phyloP scores from a whole-genome alignment of 2,888 invertebrate species.

The Ochropacha duplaris region DNA sequence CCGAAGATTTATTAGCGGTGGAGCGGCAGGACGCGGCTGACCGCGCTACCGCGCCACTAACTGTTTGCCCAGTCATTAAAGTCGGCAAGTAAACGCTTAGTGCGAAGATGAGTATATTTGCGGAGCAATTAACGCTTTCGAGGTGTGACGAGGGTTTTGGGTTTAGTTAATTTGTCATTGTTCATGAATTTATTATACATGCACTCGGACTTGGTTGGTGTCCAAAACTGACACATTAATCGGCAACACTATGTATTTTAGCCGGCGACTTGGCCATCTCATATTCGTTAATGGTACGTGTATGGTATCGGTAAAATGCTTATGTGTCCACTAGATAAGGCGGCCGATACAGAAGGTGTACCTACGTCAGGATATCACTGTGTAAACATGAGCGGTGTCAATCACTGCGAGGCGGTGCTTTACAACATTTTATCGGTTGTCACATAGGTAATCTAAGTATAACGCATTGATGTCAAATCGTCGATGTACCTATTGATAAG shows the following conservation, averaged over 20 bases:
- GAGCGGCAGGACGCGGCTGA: constrained; percentile 62
- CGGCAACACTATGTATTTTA: constrained; percentile 23
- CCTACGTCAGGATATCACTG: constrained; percentile 66
- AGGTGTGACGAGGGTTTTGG: constrained; percentile 76
- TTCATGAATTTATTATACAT: constrained; percentile 55
- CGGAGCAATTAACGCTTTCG: constrained; percentile 77
- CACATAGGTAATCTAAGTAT: constrained; percentile 77
- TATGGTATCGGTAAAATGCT: constrained; percentile 50
- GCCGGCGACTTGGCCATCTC: constrained; percentile 38
- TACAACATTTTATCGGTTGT: constrained; percentile 79
- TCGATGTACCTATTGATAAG: constrained; percentile 75
- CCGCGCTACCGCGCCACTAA: constrained; percentile 55
- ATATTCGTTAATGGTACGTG: constrained; percentile 38
- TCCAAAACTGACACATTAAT: constrained; percentile 21
- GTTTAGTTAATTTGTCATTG: constrained; percentile 53
- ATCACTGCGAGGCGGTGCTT: constrained; percentile 78
- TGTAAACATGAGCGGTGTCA: constrained; percentile 76
- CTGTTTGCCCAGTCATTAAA: constrained; percentile 81
- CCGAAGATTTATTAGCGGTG: constrained; percentile 77
- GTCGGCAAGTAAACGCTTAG: constrained; percentile 77
- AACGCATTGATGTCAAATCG: constrained; percentile 81
- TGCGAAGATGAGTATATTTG: constrained; percentile 81
- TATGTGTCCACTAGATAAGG: constrained; percentile 68
- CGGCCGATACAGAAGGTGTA: constrained; percentile 66
- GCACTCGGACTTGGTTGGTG: constrained; percentile 13